Percentiles rank a stretch among this genome's conserved stretches.
phyloP scores from a whole-genome alignment of 2,113 vertebrate species.

The Bungarus multicinctus region DNA sequence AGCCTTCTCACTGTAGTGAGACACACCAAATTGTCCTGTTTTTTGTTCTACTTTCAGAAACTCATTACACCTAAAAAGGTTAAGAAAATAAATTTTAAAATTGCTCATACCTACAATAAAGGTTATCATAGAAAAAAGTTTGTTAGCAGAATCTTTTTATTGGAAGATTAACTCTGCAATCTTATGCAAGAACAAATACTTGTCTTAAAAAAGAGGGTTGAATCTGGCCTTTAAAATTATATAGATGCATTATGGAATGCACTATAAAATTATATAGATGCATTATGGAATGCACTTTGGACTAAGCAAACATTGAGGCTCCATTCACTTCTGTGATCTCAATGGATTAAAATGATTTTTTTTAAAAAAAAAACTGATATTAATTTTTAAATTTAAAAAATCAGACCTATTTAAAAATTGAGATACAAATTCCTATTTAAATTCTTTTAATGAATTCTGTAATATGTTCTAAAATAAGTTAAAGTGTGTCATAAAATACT shows the following conservation, averaged over 20 bases:
- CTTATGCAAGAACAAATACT: background rate
- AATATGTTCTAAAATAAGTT: background rate
- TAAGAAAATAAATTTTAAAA: background rate
- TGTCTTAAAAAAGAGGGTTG: background rate
- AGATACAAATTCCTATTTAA: background rate
- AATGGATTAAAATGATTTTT: background rate
- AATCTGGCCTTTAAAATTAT: background rate
- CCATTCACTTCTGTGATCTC: background rate
- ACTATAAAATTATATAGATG: background rate
- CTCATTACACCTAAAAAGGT: background rate
- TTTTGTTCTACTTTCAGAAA: background rate
- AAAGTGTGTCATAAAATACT: background rate
- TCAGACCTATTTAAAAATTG: background rate
- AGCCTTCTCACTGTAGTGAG: background rate
- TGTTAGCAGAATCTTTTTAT: background rate
- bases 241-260: background rate
- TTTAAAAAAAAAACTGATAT: background rate
- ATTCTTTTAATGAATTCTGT: background rate
- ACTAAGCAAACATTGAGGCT: background rate
- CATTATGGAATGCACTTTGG: background rate
- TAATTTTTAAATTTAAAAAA: background rate
- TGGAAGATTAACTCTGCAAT: background rate
- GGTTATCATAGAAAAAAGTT: background rate
- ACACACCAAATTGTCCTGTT: background rate
- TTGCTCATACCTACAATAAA: background rate